phyloP scores from a whole-genome alignment of 2,888 invertebrate genomes.

The Lagria hirta region DNA sequence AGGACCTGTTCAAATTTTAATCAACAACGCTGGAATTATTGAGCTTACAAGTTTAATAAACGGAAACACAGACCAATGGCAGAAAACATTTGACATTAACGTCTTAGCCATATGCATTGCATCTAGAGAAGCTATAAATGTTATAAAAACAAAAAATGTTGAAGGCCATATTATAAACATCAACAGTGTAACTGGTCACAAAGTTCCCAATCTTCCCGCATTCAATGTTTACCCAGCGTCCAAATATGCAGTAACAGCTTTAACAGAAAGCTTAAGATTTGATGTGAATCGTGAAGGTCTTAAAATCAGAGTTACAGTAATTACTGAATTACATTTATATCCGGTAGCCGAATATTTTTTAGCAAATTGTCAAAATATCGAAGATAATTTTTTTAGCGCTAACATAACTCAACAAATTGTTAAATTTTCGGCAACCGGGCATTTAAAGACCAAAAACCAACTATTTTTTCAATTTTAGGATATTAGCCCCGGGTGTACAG shows the following conservation, averaged over 20 bases:
- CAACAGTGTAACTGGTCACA: constrained; percentile 32
- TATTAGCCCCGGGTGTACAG: constrained; percentile 8
- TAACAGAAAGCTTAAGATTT: constrained; percentile 31
- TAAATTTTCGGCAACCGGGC: no score
- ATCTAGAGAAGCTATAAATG: constrained; percentile 30
- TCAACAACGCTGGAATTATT: constrained; percentile 35
- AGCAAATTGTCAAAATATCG: background rate
- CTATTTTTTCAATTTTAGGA: constrained; percentile 14
- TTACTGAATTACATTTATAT: no score
- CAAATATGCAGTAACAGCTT: constrained; percentile 31
- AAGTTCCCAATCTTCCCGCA: constrained; percentile 21
- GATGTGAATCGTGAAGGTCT: constrained; percentile 20
- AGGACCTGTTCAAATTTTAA: constrained; percentile 33
- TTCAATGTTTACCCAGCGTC: constrained; percentile 28
- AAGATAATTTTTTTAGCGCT: constrained; percentile 1
- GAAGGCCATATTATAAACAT: constrained; percentile 35
- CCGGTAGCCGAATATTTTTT: no score
- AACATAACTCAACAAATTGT: no score
- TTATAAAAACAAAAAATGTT: constrained; percentile 31
- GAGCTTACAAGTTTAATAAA: constrained; percentile 24
- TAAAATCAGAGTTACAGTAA: constrained; percentile 15
- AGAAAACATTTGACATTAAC: no score
- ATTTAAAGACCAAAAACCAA: no score
- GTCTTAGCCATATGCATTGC: no score
- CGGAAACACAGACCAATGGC: constrained; percentile 29